These are phyloP conservation scores for Glyphotaelius pellucidus DNA, from an alignment of 2,888 invertebrate species.

Conservation along the genomic window DNA sequence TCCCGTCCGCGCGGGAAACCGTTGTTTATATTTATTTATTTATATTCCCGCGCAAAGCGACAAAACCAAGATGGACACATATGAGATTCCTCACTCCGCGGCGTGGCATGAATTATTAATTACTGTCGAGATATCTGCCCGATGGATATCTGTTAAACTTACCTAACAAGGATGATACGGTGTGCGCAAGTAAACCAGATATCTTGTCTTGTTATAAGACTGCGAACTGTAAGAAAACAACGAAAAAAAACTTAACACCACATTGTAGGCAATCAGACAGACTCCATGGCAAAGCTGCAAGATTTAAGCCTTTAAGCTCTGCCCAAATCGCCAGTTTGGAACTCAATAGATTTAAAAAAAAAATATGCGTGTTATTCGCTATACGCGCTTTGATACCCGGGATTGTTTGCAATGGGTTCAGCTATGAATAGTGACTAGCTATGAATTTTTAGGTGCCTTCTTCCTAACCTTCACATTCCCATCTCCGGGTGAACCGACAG, in stretches of 20 bases:
- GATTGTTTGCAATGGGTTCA: no score
- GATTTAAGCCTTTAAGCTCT: background rate
- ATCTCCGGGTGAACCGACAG: no score
- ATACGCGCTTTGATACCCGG: no score
- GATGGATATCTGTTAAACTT: background rate
- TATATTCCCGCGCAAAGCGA: constrained; percentile 4
- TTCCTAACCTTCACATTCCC: no score
- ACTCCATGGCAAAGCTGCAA: background rate
- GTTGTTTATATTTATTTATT: background rate
- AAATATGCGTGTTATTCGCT: no score
- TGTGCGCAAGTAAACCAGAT: background rate
- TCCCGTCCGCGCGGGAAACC: constrained; percentile 22
- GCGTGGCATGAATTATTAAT: constrained; percentile 22
- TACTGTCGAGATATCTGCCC: background rate
- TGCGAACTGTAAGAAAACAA: background rate
- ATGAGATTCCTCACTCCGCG: background rate
- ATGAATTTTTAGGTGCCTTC: no score
- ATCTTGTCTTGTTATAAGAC: background rate
- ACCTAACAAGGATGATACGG: background rate
- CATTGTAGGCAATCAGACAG: background rate
- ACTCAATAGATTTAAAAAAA: no score
- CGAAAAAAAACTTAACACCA: background rate
- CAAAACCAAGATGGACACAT: constrained; percentile 4
- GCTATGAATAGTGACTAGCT: no score
- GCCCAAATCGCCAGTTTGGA: no score